Base-by-base conservation (phyloP, 2,113 vertebrate genomes). In the Aphelocoma coerulescens region DNA sequence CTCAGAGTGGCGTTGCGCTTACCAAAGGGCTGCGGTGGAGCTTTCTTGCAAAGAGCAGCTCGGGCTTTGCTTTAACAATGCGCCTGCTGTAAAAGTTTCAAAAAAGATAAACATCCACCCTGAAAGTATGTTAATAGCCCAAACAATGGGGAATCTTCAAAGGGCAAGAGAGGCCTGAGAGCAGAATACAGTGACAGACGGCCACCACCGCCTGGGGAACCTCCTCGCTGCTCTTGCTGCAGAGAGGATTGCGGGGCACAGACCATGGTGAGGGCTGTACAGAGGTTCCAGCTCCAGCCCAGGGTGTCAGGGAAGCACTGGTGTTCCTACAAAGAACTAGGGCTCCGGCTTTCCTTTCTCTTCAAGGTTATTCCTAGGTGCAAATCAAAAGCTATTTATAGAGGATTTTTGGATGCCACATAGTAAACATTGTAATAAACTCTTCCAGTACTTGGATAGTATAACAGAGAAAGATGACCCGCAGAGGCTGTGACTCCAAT, bases 71-170 rank as follows among this genome's bases (percentile, higher is more conserved):
- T 95, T 84, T 95, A 94, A 96, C 95, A 92, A 91, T 32, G 61
- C 0, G 80, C 68, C 96, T 79, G 96, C 96, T 19, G 44, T 97
- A 97, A 97, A 97, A 97, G 94, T 96, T 97, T 95, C 94, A 88
- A 91, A 95, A 95, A 97, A 97, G 97, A 97, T 97, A 97, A 97
- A 97, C 96, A 97, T 95, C 93, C 97, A 97, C 65, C 54, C 84
- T 3, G 54, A 96, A 97, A 97, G 96, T 96, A 97, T 97, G 97
- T 95, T 97, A 97, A 97, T 97, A 89, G 97, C 96, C 95, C 96
- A 96, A 97, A 97, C 96, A 97, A 95, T 77, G 77, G 51, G 89
- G 93, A 93, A 96, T 96, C 96, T 97, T 97, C 97, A 97, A 97
- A 97, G 96, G 79, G 39, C 52, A 43, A 58, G 87, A 59, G 91